Evolutionary conservation across 2,797 vertebrate genomes (phyloP), one percentile per base, ranked within the genome.

Genomic region (Urophycis tenuis): DNA sequence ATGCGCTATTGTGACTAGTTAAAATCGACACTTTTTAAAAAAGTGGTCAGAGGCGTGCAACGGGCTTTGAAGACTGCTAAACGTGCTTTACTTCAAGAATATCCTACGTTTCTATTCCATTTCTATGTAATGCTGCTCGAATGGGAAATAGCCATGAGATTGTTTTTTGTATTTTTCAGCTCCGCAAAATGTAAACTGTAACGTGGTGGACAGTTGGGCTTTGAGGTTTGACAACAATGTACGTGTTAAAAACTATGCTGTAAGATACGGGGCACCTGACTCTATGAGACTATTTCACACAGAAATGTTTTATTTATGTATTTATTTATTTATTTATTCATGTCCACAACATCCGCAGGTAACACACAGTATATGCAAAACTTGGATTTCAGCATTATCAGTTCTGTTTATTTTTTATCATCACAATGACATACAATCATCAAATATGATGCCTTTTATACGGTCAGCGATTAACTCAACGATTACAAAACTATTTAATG

Each of bases 61-160:
- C 29, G n/a, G n/a, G 60, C 25, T 29, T 29, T 3, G n/a, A 67
- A 67, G 25, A 29, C 60, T 25, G n/a, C 60, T 67, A 67, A 25
- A 67, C 60, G 9, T 67, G 60, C 60, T 67, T 67, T 67, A 67
- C n/a, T 29, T 67, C 29, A 12, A 29, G 25, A 67, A 67, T 25
- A 67, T 25, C 53, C 53, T 2, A 60, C 53, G 3, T 60, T 60
- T 60, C 60, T 67, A 25, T 67, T 29, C 25, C 69, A 71, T 71
- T 15, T 71, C 69, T 71, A 71, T 71, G 30, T 71, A 33, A 31
- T 1, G 69, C 69, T 71, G 69, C 69, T 71, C 30, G 12, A 71
- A 71, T 33, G 32, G 69, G 69, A 71, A 71, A 71, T 33, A 71
- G 69, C 69, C 69, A 71, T 71, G 30, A 31, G 69, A 71, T 71